Percentiles rank a stretch among this genome's conserved stretches.
Conservation (phyloP, 2,113 vertebrate species). For the Podarcis cretensis region DNA sequence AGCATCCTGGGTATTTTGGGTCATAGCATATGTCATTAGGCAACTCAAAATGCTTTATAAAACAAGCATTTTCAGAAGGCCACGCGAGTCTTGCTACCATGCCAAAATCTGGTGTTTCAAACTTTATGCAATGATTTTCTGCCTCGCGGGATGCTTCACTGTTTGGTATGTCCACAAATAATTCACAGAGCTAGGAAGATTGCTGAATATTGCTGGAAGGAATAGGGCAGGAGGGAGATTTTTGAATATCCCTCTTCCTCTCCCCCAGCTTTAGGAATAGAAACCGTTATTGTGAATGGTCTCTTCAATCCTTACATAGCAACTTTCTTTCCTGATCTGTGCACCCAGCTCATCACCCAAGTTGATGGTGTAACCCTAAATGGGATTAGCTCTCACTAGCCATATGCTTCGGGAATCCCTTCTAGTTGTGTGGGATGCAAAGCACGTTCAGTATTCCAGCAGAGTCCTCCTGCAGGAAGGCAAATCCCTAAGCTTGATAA, state of each 20-base stretch:
- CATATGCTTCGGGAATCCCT: slow-evolving; percentile 2
- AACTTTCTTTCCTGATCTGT: slow-evolving; percentile 42
- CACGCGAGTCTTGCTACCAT: neutral
- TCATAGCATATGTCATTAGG: neutral
- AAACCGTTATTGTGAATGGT: slow-evolving; percentile 7
- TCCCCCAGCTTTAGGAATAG: neutral
- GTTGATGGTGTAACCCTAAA: slow-evolving; percentile 30
- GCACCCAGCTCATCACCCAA: neutral
- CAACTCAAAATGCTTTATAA: neutral
- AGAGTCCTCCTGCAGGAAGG: neutral
- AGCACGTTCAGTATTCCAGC: slow-evolving; percentile 27
- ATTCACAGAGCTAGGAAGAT: neutral
- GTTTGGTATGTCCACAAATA: neutral
- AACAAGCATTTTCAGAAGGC: slow-evolving; percentile 19
- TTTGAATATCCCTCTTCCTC: neutral
- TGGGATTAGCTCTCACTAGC: slow-evolving; percentile 23
- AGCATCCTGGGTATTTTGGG: neutral
- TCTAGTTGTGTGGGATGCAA: neutral
- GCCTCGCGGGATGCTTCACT: neutral
- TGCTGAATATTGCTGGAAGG: neutral
- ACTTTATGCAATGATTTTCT: neutral
- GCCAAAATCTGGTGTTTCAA: neutral
- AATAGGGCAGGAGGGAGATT: neutral
- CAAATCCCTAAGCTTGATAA: no score
- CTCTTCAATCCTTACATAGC: neutral